Percentiles rank a stretch among this genome's conserved stretches.
These are phyloP conservation scores for Sebastes umbrosus DNA, from an alignment of 2,797 vertebrate species.

Conservation along the genomic window DNA sequence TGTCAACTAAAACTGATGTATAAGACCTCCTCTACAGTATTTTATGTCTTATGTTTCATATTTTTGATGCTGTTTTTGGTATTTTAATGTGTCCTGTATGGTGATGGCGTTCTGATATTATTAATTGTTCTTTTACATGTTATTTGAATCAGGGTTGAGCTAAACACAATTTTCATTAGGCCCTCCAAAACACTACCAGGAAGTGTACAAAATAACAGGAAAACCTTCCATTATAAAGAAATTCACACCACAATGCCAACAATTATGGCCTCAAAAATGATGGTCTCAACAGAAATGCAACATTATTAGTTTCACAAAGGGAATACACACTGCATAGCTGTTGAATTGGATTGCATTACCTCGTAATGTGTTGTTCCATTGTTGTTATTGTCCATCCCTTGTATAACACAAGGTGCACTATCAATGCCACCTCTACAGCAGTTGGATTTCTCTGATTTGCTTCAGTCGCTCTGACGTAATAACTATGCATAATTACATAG, in stretches of 20 bases:
- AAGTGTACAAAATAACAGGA: not conserved
- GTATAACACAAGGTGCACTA: not conserved
- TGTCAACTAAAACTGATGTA: not conserved
- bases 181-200: not conserved
- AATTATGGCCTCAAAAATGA: not conserved
- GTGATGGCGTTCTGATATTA: not conserved
- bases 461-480: constrained; percentile 35
- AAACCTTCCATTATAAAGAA: not conserved
- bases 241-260: not conserved
- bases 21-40: not conserved
- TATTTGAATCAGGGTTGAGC: not conserved
- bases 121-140: not conserved
- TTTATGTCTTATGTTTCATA: not conserved
- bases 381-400: not conserved
- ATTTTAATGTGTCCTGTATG: not conserved
- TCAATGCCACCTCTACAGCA: not conserved
- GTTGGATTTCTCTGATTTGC: constrained; percentile 20
- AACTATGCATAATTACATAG: constrained; percentile 49
- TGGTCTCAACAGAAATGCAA: not conserved
- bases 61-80: not conserved
- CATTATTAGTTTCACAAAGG: not conserved
- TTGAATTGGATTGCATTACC: not conserved
- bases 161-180: not conserved
- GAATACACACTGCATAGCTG: not conserved
- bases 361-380: not conserved